Conservation (phyloP, 2,888 invertebrate species). For the Acanthosepion lycidas region DNA sequence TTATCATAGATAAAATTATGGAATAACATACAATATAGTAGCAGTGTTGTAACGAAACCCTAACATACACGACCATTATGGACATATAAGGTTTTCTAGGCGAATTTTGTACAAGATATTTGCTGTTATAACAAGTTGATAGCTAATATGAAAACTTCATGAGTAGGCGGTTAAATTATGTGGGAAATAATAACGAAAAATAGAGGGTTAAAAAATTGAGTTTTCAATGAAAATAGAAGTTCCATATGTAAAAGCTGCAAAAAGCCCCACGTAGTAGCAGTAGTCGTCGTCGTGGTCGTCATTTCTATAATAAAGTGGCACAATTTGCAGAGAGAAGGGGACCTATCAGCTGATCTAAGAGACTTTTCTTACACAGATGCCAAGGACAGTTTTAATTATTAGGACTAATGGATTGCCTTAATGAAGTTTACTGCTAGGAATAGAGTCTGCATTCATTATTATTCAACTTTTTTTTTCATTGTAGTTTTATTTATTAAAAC, state of each 20-base stretch:
- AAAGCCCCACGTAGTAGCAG: constrained; percentile 33
- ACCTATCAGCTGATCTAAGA: neutral
- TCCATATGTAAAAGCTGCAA: neutral
- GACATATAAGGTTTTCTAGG: neutral
- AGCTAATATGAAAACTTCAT: neutral
- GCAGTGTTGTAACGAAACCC: constrained; percentile 4
- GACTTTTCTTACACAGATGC: no score
- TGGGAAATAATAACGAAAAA: neutral
- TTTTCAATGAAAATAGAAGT: neutral
- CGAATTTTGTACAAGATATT: neutral
- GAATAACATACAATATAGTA: constrained; percentile 14
- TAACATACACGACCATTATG: neutral
- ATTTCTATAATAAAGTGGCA: neutral
- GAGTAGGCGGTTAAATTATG: neutral
- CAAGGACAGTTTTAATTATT: neutral
- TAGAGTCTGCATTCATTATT: neutral
- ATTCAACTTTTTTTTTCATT: neutral
- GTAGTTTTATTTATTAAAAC: neutral
- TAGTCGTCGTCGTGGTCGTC: neutral
- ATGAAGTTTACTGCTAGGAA: neutral
- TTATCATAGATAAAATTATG: neutral
- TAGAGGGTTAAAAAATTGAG: neutral
- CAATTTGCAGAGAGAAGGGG: neutral
- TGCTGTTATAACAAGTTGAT: neutral
- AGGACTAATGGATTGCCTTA: neutral